Percentiles rank a stretch among this genome's conserved stretches.
Evolutionary conservation across 2,888 invertebrate species (phyloP).

Genomic region (Lasius platythorax): DNA sequence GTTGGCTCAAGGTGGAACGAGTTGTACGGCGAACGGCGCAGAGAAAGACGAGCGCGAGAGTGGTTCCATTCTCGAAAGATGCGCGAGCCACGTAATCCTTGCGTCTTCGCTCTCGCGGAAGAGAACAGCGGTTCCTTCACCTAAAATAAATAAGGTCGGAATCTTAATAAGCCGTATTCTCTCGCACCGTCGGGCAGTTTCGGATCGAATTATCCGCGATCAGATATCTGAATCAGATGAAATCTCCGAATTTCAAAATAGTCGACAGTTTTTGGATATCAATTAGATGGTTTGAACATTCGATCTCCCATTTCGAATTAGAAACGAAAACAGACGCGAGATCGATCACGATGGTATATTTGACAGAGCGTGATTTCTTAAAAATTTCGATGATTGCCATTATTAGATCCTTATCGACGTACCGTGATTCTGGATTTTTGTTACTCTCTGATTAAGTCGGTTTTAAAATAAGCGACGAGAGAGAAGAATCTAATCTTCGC

Average conservation of each 20-base stretch:
- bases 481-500: slow-evolving; percentile 17
- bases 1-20: slow-evolving; percentile 70
- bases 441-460: background rate
- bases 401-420: slow-evolving; percentile 34
- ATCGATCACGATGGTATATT: background rate
- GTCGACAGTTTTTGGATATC: slow-evolving; percentile 23
- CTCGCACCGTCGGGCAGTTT: slow-evolving; percentile 20
- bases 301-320: slow-evolving; percentile 15
- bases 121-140: slow-evolving; percentile 47
- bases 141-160: slow-evolving; percentile 70
- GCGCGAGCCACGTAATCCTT: slow-evolving; percentile 51
- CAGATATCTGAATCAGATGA: slow-evolving; percentile 51
- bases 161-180: slow-evolving; percentile 75
- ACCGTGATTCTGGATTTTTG: background rate
- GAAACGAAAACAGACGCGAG: background rate
- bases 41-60: slow-evolving; percentile 70
- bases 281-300: background rate
- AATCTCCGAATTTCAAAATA: background rate
- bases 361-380: slow-evolving; percentile 7
- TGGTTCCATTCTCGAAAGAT: slow-evolving; percentile 69
- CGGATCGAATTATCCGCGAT: slow-evolving; percentile 68
- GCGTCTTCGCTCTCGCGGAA: slow-evolving; percentile 46
- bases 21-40: slow-evolving; percentile 68
- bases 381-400: background rate
- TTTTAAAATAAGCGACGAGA: slow-evolving; percentile 25